Evolutionary conservation across 1,140 invertebrate species (phyloP), one percentile per base, ranked within the genome.

Genomic region (Microplitis demolitor): DNA sequence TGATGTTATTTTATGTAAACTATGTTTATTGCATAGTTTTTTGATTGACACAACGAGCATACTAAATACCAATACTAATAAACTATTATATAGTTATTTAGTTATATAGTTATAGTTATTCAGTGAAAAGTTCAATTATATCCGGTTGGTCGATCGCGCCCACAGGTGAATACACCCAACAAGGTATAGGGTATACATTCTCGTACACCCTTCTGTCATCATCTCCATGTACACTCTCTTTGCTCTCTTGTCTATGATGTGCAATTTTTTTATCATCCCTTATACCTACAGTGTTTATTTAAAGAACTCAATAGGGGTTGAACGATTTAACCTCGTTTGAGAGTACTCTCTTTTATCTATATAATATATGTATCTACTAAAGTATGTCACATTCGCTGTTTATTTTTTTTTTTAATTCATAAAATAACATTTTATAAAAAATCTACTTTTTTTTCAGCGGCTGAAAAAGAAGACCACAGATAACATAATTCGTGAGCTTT

Each of bases 111-210:
- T 39, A 45, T 45, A 45, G 39, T 45, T 45, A 45, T 45, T 9
- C 53, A 63, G 62, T 64, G 67, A 76, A 76, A 73, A 73, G 71
- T 76, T 76, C 74, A 76, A 76, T 76, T 76, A 76, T 76, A 76
- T 76, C 45, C 71, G 74, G 74, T 76, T 76, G 56, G 71, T 76
- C 71, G 74, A 76, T 76, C 71, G 66, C 71, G 69, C 54, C 74
- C 72, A 72, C 74, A 76, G 74, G 74, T 76, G 74, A 76, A 76
- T 76, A 73, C 71, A 71, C 69, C 71, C 69, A 69, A 5, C 39
- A 45, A 45, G 5, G 39, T 45, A 45, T 45, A 45, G 6, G 5
- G 39, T 45, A 45, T 45, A 63, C 61, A 56, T 64, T 56, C 58
- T 64, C 71, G 51, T 39, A 60, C 50, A 16, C 51, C 58, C 51